Conservation (phyloP, 92 coral and sea anemone genomes). For the Zoanthus solanderi region DNA sequence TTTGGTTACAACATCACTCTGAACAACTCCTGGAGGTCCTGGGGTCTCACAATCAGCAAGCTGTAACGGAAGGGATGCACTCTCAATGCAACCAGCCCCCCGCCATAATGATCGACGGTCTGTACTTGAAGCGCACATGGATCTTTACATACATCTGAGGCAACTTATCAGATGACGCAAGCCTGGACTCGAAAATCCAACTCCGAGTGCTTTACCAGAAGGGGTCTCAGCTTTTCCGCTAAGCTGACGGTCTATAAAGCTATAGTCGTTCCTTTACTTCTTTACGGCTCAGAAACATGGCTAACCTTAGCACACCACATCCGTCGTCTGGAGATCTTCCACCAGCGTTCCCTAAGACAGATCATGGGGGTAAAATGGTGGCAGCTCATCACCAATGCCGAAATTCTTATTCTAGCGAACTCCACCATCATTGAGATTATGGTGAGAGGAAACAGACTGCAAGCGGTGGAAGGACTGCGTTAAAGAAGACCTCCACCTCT, state of each 20-base stretch:
- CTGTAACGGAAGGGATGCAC: neutral
- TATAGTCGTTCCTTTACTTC: slow-evolving; percentile 18
- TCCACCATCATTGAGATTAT: slow-evolving; percentile 39
- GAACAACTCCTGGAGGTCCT: slow-evolving; percentile 7
- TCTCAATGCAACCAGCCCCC: slow-evolving; percentile 26
- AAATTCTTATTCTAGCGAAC: slow-evolving; percentile 19
- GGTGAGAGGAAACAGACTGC: slow-evolving; percentile 29
- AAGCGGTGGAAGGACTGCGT: too few relatives aligned
- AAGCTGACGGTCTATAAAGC: neutral
- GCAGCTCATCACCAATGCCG: slow-evolving; percentile 39
- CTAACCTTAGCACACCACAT: slow-evolving; percentile 5
- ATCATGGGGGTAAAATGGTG: slow-evolving; percentile 33
- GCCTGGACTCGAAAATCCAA: slow-evolving; percentile 43
- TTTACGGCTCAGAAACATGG: slow-evolving; percentile 11
- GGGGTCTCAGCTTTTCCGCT: neutral
- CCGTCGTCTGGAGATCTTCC: slow-evolving; percentile 44
- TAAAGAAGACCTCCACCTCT: too few relatives aligned
- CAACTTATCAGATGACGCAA: slow-evolving; percentile 23
- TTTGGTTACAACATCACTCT: neutral
- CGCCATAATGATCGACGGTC: slow-evolving; percentile 17
- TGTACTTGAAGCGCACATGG: slow-evolving; percentile 13
- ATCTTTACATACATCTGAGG: slow-evolving; percentile 28
- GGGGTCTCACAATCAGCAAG: slow-evolving; percentile 21
- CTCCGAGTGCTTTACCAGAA: slow-evolving; percentile 15
- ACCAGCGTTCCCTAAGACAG: slow-evolving; percentile 22